These are phyloP conservation scores for Danaus melanippus DNA, from an alignment of 1,140 invertebrate species.

Conservation along the genomic window DNA sequence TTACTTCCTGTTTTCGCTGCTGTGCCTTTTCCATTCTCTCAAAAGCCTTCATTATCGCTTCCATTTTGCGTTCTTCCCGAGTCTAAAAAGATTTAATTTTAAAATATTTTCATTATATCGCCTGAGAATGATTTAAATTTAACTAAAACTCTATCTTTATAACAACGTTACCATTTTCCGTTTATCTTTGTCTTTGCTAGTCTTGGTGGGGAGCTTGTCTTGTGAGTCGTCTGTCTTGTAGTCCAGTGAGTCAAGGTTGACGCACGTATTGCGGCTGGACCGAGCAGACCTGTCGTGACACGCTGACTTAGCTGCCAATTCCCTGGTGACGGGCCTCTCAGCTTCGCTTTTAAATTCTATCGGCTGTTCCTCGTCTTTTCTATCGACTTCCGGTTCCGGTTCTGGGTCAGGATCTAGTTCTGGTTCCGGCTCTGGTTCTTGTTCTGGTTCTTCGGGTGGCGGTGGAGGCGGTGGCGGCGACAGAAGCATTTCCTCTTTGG, in stretches of 20 bases:
- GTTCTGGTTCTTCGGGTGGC: constrained; percentile 17
- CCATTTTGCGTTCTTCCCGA: constrained; percentile 95
- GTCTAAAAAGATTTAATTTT: constrained; percentile 77
- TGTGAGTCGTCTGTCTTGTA: constrained; percentile 68
- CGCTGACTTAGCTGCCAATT: constrained; percentile 55
- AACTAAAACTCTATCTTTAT: constrained; percentile 6
- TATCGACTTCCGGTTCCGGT: constrained; percentile 24
- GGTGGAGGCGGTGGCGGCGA: background rate
- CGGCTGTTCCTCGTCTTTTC: constrained; percentile 15
- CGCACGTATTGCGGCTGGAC: constrained; percentile 54
- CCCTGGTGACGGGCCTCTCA: constrained; percentile 40
- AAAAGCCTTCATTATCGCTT: constrained; percentile 95
- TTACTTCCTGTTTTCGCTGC: constrained; percentile 82
- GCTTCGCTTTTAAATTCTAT: constrained; percentile 33
- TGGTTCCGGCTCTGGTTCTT: constrained; percentile 17
- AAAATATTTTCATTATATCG: too few species aligned
- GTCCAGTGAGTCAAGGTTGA: constrained; percentile 53
- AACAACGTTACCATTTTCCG: constrained; percentile 66
- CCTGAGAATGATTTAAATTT: too few species aligned
- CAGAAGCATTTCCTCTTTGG: too few species aligned
- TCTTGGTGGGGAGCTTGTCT: constrained; percentile 72
- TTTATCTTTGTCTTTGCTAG: constrained; percentile 62
- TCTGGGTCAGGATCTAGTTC: constrained; percentile 27
- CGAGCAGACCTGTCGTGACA: constrained; percentile 57
- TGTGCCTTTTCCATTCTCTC: constrained; percentile 86